Evolutionary conservation across 1,140 invertebrate species (phyloP), one percentile per base, ranked within the genome.

Genomic region (Sinonovacula constricta): DNA sequence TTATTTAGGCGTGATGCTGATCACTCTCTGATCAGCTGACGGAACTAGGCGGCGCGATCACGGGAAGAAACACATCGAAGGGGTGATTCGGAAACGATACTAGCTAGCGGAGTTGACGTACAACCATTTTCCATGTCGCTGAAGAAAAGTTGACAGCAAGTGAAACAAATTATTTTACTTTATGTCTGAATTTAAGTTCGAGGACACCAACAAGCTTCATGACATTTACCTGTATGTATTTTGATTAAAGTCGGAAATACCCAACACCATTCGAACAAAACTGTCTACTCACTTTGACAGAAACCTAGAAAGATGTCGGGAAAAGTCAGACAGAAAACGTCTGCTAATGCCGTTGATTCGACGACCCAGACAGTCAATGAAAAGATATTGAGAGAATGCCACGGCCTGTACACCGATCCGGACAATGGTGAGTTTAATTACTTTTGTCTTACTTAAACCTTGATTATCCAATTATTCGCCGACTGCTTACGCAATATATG

Each of bases 311-410:
- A 77, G 85, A 92, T 92, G 92, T 92, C 91, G 62, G 91, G 90
- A 60, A 91, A 91, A 88, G 85, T 91, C 49, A 91, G 87, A 80
- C 87, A 90, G 65, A 86, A 89, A 84, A 84, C 82, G 74, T 89
- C 92, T 59, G 90, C 91, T 22, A 93, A 92, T 87, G 83, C 91
- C 30, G 86, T 91, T 15, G 92, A 93, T 78, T 87, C 91, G 66
- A 89, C 91, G 14, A 92, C 91, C 12, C 81, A 92, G 53, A 90
- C 89, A 66, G 84, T 92, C 36, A 93, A 93, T 87, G 93, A 93
- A 81, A 89, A 88, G 80, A 93, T 93, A 80, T 85, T 94, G 54
- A 92, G 91, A 85, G 92, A 93, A 85, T 93, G 92, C 81, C 92
- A 93, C 81, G 87, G 82, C n/a, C 85, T 93, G 0, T 93, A 93